These are phyloP conservation scores for Stictonetta naevosa DNA, from an alignment of 2,113 vertebrate species.

Conservation along the genomic window DNA sequence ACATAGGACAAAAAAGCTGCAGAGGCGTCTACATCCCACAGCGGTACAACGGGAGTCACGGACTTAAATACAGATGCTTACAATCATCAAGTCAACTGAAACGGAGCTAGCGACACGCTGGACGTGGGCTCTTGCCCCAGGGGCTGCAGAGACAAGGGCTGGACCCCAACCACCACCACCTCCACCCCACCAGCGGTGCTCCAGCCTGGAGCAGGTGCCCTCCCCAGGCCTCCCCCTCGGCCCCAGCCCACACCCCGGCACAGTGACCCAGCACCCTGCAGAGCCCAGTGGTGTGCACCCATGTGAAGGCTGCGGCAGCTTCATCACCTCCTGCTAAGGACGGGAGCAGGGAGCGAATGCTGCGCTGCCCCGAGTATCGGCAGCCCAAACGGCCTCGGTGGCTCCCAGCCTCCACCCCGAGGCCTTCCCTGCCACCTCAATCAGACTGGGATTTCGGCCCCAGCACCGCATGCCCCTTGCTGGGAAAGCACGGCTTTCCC, in stretches of 20 bases:
- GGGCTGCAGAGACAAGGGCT: neutral
- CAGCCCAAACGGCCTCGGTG: neutral
- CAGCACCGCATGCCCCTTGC: no score
- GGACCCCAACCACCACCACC: neutral
- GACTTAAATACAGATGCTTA: constrained; percentile 38
- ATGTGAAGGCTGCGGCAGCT: accelerated
- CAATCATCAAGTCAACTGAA: constrained; percentile 26
- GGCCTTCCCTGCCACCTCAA: no score
- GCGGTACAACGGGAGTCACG: neutral
- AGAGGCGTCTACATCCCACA: neutral
- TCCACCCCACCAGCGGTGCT: neutral
- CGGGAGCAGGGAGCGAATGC: neutral
- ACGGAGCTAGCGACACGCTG: neutral
- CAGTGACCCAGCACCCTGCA: neutral
- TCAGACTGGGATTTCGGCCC: accelerated
- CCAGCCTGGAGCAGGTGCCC: accelerated
- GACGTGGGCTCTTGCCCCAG: neutral
- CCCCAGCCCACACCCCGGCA: no score
- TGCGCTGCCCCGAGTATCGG: neutral
- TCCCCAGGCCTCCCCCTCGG: neutral
- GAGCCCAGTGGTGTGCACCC: accelerated
- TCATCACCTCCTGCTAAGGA: neutral
- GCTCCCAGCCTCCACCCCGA: neutral
- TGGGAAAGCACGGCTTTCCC: neutral
- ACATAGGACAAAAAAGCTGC: no score